phyloP scores from a whole-genome alignment of 2,797 vertebrate genomes.

The Hybognathus amarus region DNA sequence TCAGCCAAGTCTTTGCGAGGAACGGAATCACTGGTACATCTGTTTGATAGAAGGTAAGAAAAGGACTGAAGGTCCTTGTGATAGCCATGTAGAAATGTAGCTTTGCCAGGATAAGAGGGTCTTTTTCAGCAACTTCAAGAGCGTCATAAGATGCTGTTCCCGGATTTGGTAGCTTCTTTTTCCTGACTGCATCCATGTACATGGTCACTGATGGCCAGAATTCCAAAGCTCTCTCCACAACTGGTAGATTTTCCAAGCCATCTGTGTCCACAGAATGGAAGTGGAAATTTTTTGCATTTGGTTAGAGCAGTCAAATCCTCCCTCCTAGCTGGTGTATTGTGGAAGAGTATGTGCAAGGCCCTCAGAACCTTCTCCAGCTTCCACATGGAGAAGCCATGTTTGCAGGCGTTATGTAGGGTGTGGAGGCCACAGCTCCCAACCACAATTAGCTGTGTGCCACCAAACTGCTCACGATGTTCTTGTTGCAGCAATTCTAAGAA shows the following conservation, averaged over 20 bases:
- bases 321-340: conserved; percentile 46
- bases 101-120: conserved; percentile 36
- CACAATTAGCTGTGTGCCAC: no score
- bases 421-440: no score
- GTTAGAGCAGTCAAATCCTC: conserved; percentile 43
- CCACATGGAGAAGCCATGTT: not conserved
- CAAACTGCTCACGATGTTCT: no score
- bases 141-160: conserved; percentile 44
- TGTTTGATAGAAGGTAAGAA: conserved; percentile 41
- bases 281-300: conserved; percentile 48
- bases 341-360: not conserved
- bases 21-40: conserved; percentile 38
- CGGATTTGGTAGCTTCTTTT: conserved; percentile 44
- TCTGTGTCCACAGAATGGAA: conserved; percentile 39
- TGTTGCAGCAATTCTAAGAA: no score
- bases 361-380: no score
- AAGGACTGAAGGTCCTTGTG: conserved; percentile 10
- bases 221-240: conserved; percentile 41
- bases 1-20: conserved; percentile 42
- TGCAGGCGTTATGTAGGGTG: no score
- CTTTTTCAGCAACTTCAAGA: conserved; percentile 41
- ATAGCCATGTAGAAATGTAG: conserved; percentile 39
- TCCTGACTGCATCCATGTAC: conserved; percentile 51
- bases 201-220: conserved; percentile 46
- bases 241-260: conserved; percentile 38